Evolutionary conservation across 2,888 invertebrate species (phyloP).

Genomic region (Rugalucina vietnamica): DNA sequence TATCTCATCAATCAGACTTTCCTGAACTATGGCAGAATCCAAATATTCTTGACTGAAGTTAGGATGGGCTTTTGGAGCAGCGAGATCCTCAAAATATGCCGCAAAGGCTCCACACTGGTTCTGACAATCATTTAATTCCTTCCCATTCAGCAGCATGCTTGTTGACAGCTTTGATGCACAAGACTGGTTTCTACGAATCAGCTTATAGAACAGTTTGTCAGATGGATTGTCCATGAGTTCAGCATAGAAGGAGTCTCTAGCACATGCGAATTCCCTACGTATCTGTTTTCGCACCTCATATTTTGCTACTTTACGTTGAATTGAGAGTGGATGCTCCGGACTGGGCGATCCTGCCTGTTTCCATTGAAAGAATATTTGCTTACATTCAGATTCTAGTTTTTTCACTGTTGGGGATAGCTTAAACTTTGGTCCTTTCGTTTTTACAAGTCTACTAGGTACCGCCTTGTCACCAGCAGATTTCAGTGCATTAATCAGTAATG

Average conservation of each 20-base stretch:
- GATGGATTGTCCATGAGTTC: conserved; percentile 19
- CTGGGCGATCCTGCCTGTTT: background rate
- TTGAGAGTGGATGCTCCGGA: conserved; percentile 7
- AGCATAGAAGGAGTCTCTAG: conserved; percentile 4
- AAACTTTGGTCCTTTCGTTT: conserved; percentile 5
- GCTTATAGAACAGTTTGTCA: conserved; percentile 6
- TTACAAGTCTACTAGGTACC: background rate
- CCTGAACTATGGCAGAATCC: background rate
- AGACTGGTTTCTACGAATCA: conserved; percentile 4
- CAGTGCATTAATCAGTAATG: background rate
- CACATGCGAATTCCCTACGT: background rate
- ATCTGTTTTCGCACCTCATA: conserved; percentile 10
- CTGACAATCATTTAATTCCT: background rate
- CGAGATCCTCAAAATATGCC: conserved; percentile 11
- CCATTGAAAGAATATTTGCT: background rate
- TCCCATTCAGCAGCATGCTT: background rate
- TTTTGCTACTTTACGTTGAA: conserved; percentile 8
- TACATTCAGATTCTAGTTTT: background rate
- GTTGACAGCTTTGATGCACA: background rate
- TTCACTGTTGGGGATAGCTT: conserved; percentile 6
- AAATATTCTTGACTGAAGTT: background rate
- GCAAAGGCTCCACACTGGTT: conserved; percentile 9
- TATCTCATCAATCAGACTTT: background rate
- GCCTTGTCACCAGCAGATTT: background rate
- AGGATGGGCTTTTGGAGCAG: conserved; percentile 15